Conservation (phyloP, 2,113 vertebrate genomes). For the Procapra przewalskii region DNA sequence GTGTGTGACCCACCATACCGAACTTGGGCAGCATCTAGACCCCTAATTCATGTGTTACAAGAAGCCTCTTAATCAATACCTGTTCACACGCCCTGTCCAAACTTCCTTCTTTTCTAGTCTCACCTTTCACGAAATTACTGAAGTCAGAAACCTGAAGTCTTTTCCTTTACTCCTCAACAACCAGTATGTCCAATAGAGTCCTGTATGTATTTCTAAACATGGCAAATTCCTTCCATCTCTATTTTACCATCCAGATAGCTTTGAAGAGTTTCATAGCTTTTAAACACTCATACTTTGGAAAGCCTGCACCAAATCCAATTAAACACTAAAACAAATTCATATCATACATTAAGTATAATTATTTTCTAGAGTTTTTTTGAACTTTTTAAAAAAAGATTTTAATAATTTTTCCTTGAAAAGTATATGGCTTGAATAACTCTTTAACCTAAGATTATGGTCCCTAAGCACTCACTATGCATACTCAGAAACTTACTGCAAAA, state of each 20-base stretch:
- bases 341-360: not conserved
- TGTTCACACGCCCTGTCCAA: not conserved
- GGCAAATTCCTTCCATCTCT: not conserved
- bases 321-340: not conserved
- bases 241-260: not conserved
- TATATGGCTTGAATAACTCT: not conserved
- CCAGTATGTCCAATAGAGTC: not conserved
- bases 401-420: not conserved
- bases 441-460: not conserved
- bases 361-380: not conserved
- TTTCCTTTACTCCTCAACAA: not conserved
- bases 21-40: not conserved
- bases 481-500: not conserved
- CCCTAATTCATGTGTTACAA: not conserved
- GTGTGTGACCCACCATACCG: not conserved
- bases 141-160: not conserved
- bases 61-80: not conserved
- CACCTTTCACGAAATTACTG: not conserved
- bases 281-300: not conserved
- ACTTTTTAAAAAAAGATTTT: constrained; percentile 2
- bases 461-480: not conserved
- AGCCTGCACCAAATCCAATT: not conserved
- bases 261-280: not conserved
- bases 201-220: not conserved
- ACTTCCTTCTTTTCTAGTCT: not conserved